phyloP scores from a whole-genome alignment of 2,113 vertebrate species.

The Podarcis raffonei region DNA sequence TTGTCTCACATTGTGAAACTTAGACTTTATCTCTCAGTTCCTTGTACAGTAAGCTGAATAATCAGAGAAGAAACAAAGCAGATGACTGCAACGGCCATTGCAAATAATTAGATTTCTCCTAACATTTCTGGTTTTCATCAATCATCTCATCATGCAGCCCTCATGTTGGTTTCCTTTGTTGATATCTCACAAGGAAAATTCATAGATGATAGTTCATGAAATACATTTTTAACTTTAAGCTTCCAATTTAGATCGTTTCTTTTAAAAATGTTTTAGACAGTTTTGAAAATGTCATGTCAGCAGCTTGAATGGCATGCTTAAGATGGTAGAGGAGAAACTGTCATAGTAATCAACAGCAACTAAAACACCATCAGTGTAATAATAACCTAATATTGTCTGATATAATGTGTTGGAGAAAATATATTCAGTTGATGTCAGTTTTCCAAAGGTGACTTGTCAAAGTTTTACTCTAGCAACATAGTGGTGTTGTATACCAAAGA shows the following conservation, averaged over 20 bases:
- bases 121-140: background rate
- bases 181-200: background rate
- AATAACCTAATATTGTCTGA: slow-evolving; percentile 31
- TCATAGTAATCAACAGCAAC: background rate
- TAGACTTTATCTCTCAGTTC: background rate
- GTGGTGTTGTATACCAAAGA: slow-evolving; percentile 33
- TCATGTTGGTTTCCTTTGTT: background rate
- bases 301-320: background rate
- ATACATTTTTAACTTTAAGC: slow-evolving; percentile 2
- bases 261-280: slow-evolving; percentile 7
- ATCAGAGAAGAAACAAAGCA: background rate
- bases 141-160: background rate
- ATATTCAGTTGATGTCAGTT: slow-evolving; percentile 1
- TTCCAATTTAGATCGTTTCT: no score
- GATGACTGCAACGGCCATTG: background rate
- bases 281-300: slow-evolving; percentile 1
- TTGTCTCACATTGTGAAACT: background rate
- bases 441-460: slow-evolving; percentile 28
- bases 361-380: slow-evolving; percentile 18
- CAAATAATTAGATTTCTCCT: background rate
- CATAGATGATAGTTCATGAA: background rate
- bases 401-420: background rate
- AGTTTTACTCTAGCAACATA: slow-evolving; percentile 37
- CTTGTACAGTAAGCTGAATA: background rate
- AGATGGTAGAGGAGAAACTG: no score